Evolutionary conservation across 2,113 vertebrate genomes (phyloP).

Genomic region (Rhipidura dahli): DNA sequence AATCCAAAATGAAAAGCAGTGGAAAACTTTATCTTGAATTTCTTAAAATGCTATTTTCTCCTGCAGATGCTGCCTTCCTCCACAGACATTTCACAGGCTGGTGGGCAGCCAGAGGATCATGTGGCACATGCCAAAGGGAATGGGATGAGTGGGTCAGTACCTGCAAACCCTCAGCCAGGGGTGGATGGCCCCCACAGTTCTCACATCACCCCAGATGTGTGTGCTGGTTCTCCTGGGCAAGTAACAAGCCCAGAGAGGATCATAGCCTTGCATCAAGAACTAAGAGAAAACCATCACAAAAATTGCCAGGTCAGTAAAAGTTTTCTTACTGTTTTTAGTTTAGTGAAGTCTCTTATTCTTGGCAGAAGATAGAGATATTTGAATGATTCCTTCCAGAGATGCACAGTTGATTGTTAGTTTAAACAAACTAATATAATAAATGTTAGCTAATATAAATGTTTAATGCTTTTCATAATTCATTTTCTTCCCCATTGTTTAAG

Average conservation of each 20-base stretch:
- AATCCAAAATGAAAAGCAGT: background rate
- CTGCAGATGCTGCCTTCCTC: conserved; percentile 12
- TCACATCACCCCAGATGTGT: background rate
- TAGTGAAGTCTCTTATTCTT: background rate
- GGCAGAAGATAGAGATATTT: background rate
- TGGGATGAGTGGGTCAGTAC: background rate
- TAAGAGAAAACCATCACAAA: conserved; percentile 56
- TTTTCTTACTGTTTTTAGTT: background rate
- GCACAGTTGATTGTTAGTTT: background rate
- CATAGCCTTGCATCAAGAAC: conserved; percentile 65
- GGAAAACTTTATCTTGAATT: background rate
- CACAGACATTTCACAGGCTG: background rate
- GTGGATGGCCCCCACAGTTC: background rate
- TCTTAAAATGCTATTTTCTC: background rate
- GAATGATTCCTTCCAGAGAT: background rate
- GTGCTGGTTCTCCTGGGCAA: background rate
- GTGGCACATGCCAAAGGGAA: background rate
- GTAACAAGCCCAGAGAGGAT: conserved; percentile 69
- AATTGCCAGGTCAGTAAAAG: conserved; percentile 58
- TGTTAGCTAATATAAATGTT: background rate
- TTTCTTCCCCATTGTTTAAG: background rate
- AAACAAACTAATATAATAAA: background rate
- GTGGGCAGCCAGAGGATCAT: background rate
- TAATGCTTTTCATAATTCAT: background rate
- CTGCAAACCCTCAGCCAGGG: background rate